Evolutionary conservation across 2,797 vertebrate genomes (phyloP), one percentile per base, ranked within the genome.

Genomic region (Anguilla pacifica): DNA sequence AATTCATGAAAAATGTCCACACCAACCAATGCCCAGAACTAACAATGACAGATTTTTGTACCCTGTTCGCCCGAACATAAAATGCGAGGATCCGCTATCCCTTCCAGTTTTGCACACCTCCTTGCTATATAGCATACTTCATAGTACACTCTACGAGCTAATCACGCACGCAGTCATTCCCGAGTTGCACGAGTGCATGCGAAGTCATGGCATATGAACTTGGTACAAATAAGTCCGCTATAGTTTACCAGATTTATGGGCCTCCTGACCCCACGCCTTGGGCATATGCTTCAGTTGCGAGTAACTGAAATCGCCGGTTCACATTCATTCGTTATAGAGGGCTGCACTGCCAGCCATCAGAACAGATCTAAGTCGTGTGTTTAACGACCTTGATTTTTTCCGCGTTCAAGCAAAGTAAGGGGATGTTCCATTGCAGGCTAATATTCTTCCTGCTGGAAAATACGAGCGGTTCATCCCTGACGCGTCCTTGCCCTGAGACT

Each of bases 371-470:
- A 82, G 79, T 51, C 79, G 79, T 82, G 74, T 9, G 10, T 51
- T 82, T 82, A 82, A 82, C 79, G 79, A 82, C 79, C 79, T 82
- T 82, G 79, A 51, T 49, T 9, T 82, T 49, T 82, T 49, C 17
- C 46, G 79, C 9, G 79, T n/a, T 51, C 79, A 51, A 49, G 46
- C 7, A 82, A 82, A 51, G 19, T 51, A n/a, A 2, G 3, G 79
- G 25, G 9, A 77, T 77, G 19, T 49, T 39, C 31, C 15, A 17
- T 77, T 39, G 31, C 43, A 46, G 43, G 43, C 43, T 81, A 81
- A 49, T 81, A 25, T 81, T 74, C 25, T 81, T 43, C 28, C 35
- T 6, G 19, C 7, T 49, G 28, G 1, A n/a, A 82, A 82, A 82
- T 49, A 25, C 2, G 19, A 82, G 25, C 79, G 13, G 10, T 82